Conservation (phyloP, 2,113 vertebrate species). For the Glaucomys volans region DNA sequence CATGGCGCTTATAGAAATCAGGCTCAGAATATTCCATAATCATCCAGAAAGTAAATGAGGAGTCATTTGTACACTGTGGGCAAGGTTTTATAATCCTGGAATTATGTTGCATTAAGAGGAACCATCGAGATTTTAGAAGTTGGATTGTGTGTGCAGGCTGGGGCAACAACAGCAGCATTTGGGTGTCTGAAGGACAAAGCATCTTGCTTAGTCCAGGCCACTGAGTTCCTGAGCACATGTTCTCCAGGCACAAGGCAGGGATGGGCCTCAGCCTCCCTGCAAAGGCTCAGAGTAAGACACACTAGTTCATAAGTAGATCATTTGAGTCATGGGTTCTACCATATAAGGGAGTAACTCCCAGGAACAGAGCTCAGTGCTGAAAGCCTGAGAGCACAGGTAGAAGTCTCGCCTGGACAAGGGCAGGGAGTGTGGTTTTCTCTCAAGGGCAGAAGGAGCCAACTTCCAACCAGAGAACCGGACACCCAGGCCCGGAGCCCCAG, state of each 20-base stretch:
- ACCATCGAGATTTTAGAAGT: background rate
- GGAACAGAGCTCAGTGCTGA: background rate
- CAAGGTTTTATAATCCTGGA: background rate
- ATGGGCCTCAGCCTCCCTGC: background rate
- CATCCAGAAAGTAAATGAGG: constrained; percentile 12
- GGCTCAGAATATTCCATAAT: constrained; percentile 8
- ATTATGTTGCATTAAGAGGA: background rate
- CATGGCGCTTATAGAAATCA: constrained; percentile 27
- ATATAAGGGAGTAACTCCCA: background rate
- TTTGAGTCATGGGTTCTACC: too few species aligned
- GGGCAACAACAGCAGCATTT: background rate
- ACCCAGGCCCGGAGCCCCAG: background rate
- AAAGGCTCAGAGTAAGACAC: constrained; percentile 62
- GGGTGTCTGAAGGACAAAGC: background rate
- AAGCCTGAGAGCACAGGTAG: background rate
- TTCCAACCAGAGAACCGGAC: too few species aligned
- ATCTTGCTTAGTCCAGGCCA: constrained; percentile 59
- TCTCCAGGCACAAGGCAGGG: background rate
- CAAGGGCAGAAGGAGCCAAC: background rate
- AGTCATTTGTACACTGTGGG: background rate
- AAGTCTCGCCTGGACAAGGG: fast-evolving
- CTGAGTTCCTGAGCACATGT: constrained; percentile 47
- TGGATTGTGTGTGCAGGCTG: background rate
- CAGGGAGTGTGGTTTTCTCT: background rate
- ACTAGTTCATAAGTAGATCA: background rate